Evolutionary conservation across 2,797 vertebrate genomes (phyloP).

Genomic region (Phataginus tricuspis): DNA sequence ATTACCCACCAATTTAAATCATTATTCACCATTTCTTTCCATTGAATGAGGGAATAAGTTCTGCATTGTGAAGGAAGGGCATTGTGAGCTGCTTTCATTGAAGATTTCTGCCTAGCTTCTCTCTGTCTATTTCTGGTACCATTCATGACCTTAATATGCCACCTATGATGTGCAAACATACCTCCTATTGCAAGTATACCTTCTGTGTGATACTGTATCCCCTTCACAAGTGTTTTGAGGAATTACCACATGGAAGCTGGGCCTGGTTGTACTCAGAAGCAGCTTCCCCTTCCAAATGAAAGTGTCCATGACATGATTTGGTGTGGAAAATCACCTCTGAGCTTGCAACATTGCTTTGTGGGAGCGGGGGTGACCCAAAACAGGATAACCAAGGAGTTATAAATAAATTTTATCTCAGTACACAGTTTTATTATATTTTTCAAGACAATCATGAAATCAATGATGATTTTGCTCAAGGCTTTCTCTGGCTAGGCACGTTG

Average conservation of each 20-base stretch:
- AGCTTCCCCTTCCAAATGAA: not conserved
- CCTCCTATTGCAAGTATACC: not conserved
- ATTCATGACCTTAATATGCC: not conserved
- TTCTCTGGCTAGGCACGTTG: not conserved
- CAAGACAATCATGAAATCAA: not conserved
- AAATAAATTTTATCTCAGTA: not conserved
- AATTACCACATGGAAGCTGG: not conserved
- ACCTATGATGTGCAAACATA: not conserved
- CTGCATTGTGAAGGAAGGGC: not conserved
- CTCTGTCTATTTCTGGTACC: not conserved
- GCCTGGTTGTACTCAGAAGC: not conserved
- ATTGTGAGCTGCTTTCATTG: not conserved
- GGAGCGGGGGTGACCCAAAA: not conserved
- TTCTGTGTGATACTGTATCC: not conserved
- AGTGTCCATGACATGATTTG: not conserved
- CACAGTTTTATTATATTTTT: conserved; percentile 19
- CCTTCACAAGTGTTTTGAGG: not conserved
- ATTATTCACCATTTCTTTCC: not conserved
- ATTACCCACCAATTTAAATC: not conserved
- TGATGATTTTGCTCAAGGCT: not conserved
- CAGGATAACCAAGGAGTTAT: not conserved
- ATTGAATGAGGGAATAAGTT: not conserved
- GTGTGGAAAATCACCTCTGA: conserved; percentile 18
- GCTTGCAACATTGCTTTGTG: not conserved
- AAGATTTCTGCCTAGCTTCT: not conserved